Base-by-base conservation (phyloP, 2,888 invertebrate species). In the Bursaphelenchus okinawaensis region DNA sequence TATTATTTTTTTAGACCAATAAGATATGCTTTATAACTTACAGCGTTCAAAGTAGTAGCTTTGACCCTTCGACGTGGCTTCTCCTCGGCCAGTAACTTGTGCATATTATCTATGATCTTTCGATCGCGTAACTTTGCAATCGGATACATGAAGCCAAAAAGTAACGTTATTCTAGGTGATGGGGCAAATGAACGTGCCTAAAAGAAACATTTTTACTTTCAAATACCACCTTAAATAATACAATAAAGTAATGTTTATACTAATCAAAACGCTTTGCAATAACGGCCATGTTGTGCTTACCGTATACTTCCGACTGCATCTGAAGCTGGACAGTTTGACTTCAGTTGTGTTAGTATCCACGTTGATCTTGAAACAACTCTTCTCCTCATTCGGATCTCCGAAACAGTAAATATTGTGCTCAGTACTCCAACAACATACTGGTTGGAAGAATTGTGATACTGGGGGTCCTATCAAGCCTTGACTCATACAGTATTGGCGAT, bases 231-330 rank as follows among this genome's bases (percentile, higher is more conserved):
- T n/a, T n/a, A n/a, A n/a, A n/a, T n/a, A n/a, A n/a, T n/a, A n/a
- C n/a, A n/a, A n/a, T n/a, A n/a, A n/a, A n/a, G n/a, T n/a, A n/a
- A n/a, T n/a, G n/a, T n/a, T n/a, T n/a, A n/a, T n/a, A n/a, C n/a
- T n/a, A n/a, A n/a, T n/a, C n/a, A n/a, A n/a, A n/a, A n/a, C n/a
- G n/a, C n/a, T n/a, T n/a, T n/a, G n/a, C n/a, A n/a, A n/a, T n/a
- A n/a, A n/a, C n/a, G n/a, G 12, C 12, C 12, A 40, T 19, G 16
- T n/a, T 26, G 12, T 4, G 54, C 66, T 61, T 52, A 74, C 73
- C 51, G 66, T 73, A 55, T 78, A 78, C 31, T 64, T 20, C 55
- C 76, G 75, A 54, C 74, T 74, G 61, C 78, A 78, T 24, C 78
- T 62, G 60, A 68, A 68, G 58, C 76, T 75, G 52, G 71, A 59